These are phyloP conservation scores for Rotaria socialis DNA, from an alignment of 2,888 invertebrate genomes.

Conservation along the genomic window DNA sequence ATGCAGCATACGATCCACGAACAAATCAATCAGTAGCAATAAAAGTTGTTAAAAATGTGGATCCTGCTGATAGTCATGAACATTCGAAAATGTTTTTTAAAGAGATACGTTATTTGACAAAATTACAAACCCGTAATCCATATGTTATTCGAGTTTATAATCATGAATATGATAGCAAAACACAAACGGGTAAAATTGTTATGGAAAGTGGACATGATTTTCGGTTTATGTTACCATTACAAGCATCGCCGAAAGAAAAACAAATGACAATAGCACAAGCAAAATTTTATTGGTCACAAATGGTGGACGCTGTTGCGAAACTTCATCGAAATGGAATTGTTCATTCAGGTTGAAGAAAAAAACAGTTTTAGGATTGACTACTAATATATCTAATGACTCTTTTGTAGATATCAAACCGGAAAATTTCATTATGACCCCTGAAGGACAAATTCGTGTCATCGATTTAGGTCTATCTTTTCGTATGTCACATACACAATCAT, in stretches of 20 bases:
- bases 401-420: conserved; percentile 34
- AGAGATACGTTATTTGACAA: conserved; percentile 24
- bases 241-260: background rate
- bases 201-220: conserved; percentile 37
- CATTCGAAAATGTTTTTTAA: conserved; percentile 33
- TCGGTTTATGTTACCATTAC: conserved; percentile 28
- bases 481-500: background rate
- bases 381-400: background rate
- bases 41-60: conserved; percentile 14
- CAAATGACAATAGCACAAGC: background rate
- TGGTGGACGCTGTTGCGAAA: conserved; percentile 1
- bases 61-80: conserved; percentile 13
- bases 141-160: conserved; percentile 21
- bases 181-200: conserved; percentile 34
- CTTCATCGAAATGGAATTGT: conserved; percentile 35
- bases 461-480: conserved; percentile 36
- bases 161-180: background rate
- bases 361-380: background rate
- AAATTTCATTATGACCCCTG: conserved; percentile 6
- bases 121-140: conserved; percentile 2
- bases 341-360: background rate
- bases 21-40: background rate
- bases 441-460: background rate
- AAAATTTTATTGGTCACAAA: conserved; percentile 30
- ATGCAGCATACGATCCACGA: background rate